These are phyloP conservation scores for Palloptera scutellata DNA, from an alignment of 2,888 invertebrate genomes.

Conservation along the genomic window DNA sequence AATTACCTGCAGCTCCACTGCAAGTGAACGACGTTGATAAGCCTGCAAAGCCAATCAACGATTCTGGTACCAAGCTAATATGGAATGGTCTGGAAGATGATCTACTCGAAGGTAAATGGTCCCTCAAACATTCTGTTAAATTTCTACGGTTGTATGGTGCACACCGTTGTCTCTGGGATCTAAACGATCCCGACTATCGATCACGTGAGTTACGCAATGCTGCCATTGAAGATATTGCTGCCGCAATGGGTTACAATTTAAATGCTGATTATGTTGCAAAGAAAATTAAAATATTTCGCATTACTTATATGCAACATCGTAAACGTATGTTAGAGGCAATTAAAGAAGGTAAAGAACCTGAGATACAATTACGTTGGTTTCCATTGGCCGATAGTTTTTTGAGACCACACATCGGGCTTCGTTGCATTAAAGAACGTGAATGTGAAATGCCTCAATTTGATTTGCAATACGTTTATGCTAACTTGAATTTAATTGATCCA, in stretches of 20 bases:
- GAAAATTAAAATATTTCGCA: slow-evolving; percentile 52
- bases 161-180: slow-evolving; percentile 48
- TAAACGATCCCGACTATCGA: slow-evolving; percentile 45
- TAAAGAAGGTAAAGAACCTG: slow-evolving; percentile 42
- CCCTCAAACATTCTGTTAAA: slow-evolving; percentile 48
- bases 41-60: background rate
- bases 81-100: slow-evolving; percentile 48
- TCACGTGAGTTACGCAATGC: slow-evolving; percentile 45
- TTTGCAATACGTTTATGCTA: slow-evolving; percentile 47
- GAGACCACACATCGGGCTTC: slow-evolving; percentile 46
- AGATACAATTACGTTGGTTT: slow-evolving; percentile 48
- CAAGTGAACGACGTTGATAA: background rate
- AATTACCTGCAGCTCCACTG: background rate
- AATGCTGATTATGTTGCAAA: slow-evolving; percentile 45
- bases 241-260: slow-evolving; percentile 48
- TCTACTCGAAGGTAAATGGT: slow-evolving; percentile 48
- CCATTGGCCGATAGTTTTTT: slow-evolving; percentile 49
- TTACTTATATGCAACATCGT: slow-evolving; percentile 50
- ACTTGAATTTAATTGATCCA: slow-evolving; percentile 50
- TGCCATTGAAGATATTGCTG: slow-evolving; percentile 49
- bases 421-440: slow-evolving; percentile 45
- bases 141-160: slow-evolving; percentile 48
- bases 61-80: slow-evolving; percentile 35
- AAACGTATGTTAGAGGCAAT: slow-evolving; percentile 45
- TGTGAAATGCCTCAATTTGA: slow-evolving; percentile 48